These are phyloP conservation scores for Simalia tracyae DNA, from an alignment of 2,797 vertebrate genomes.

Conservation along the genomic window DNA sequence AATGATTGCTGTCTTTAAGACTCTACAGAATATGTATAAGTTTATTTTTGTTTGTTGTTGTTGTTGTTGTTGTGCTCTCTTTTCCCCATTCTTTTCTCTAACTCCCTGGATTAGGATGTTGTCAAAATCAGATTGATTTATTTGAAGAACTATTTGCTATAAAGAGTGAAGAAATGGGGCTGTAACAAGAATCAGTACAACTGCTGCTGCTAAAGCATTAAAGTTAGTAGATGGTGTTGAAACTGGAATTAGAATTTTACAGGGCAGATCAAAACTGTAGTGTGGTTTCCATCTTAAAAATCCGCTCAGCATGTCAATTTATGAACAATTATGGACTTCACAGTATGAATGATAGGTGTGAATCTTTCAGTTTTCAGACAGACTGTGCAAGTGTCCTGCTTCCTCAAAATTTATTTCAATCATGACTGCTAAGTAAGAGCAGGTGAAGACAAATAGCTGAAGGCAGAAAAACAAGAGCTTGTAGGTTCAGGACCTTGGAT, in stretches of 20 bases:
- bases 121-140: not conserved
- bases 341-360: not conserved
- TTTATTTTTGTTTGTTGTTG: not conserved
- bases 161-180: not conserved
- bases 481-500: not conserved
- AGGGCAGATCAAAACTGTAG: not conserved
- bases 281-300: conserved; percentile 1
- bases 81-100: not conserved
- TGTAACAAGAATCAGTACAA: not conserved
- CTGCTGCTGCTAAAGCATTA: not conserved
- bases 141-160: conserved; percentile 1
- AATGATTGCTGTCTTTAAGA: not conserved
- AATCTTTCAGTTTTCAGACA: not conserved
- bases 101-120: not conserved
- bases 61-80: not conserved
- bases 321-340: not conserved
- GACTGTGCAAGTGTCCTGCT: not conserved
- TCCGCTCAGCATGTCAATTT: not conserved
- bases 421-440: not conserved
- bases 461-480: not conserved
- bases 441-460: not conserved
- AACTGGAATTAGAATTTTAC: not conserved
- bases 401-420: not conserved
- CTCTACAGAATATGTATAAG: not conserved
- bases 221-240: not conserved